Percentiles rank a stretch among this genome's conserved stretches.
These are phyloP conservation scores for Cassiopea xamachana DNA, from an alignment of 30 jellyfish, hydroid and myxozoan species.

Conservation along the genomic window DNA sequence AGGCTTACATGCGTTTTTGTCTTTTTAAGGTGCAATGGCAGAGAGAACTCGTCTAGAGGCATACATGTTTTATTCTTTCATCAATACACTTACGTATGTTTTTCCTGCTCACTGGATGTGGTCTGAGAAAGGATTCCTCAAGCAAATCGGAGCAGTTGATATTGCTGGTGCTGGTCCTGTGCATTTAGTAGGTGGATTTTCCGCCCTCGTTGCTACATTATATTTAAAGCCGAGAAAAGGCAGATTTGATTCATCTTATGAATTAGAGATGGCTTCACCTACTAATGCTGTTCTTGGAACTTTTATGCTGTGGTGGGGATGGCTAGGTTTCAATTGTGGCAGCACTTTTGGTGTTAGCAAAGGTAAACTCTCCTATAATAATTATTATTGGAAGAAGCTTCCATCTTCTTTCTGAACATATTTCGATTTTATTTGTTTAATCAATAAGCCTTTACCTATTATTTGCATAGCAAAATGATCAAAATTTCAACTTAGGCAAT, in stretches of 20 bases:
- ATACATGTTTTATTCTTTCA: conserved; percentile 83
- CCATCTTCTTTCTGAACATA: neutral
- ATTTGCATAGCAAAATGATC: no score
- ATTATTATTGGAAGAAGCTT: no score
- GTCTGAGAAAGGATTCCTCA: conserved; percentile 81
- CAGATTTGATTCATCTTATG: conserved; percentile 37
- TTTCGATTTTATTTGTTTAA: no score
- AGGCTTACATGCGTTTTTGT: no score
- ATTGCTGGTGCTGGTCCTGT: conserved; percentile 96
- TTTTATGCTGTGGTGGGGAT: conserved; percentile 98
- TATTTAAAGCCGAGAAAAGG: conserved; percentile 78
- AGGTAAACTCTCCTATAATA: conserved; percentile 40
- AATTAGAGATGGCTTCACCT: conserved; percentile 80
- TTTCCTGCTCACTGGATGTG: conserved; percentile 97
- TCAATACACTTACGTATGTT: conserved; percentile 72
- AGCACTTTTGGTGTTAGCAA: conserved; percentile 93
- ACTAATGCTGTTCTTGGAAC: conserved; percentile 88
- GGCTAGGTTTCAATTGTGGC: conserved; percentile 97
- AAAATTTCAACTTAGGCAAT: no score
- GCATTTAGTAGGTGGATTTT: conserved; percentile 89
- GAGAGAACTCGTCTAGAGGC: conserved; percentile 84
- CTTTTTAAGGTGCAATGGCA: conserved; percentile 90
- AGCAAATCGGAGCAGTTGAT: conserved; percentile 83
- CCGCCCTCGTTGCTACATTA: conserved; percentile 86
- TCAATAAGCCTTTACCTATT: no score